Percentiles rank a stretch among this genome's conserved stretches.
phyloP scores from a whole-genome alignment of 2,113 vertebrate genomes.

The Ifrita kowaldi region DNA sequence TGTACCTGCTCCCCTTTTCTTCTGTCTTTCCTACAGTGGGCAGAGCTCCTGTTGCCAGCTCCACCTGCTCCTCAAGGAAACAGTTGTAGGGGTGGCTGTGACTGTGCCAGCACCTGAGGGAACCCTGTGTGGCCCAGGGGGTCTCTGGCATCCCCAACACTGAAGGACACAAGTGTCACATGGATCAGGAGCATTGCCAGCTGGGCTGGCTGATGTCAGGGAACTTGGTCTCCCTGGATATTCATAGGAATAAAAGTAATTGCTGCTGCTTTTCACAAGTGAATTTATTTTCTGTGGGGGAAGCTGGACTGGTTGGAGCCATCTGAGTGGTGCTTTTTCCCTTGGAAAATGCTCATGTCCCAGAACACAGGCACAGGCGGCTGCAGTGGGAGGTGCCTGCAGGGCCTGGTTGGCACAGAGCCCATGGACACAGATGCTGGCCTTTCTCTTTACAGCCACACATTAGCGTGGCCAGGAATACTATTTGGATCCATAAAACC shows the following conservation, averaged over 20 bases:
- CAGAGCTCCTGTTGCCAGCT: background rate
- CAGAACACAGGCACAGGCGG: background rate
- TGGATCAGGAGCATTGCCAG: rapidly evolving
- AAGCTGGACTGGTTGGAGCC: background rate
- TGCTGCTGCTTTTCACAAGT: background rate
- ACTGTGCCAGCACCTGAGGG: background rate
- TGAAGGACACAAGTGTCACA: background rate
- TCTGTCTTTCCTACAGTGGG: background rate
- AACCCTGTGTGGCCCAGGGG: rapidly evolving
- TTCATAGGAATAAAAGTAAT: constrained; percentile 18
- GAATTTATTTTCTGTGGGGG: background rate
- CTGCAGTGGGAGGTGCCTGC: background rate
- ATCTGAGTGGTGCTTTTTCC: background rate
- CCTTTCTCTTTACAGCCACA: background rate
- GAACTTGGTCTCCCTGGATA: background rate
- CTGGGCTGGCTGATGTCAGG: background rate
- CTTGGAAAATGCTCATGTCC: background rate
- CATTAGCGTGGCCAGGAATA: background rate
- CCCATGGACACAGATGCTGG: background rate
- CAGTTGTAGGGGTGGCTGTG: rapidly evolving
- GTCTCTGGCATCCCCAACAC: background rate
- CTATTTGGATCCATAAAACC: background rate
- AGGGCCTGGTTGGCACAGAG: background rate
- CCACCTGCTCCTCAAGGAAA: background rate
- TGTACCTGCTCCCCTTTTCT: background rate